Evolutionary conservation across 2,888 invertebrate species (phyloP), one percentile per base, ranked within the genome.

Genomic region (Scaeva pyrastri): DNA sequence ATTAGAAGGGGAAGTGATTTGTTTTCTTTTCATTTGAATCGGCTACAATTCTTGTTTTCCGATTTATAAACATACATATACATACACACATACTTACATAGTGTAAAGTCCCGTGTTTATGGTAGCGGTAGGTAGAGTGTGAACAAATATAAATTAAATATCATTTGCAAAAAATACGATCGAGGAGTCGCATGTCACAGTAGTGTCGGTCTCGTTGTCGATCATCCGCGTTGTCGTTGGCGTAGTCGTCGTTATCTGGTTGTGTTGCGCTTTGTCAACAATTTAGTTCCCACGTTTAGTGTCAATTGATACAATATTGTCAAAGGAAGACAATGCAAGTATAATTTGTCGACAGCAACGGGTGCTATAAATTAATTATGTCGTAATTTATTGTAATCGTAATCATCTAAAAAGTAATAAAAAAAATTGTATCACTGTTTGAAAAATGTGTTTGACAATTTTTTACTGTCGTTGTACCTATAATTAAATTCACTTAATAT

Each of bases 201-300:
- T 31, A 31, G 31, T 7, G 31, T 31, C 8, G 31, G 8, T n/a
- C n/a, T n/a, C n/a, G n/a, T n/a, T 31, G 31, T 31, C 31, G 31
- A 31, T 31, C 31, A 8, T 31, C 2, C n/a, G n/a, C n/a, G n/a
- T n/a, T n/a, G 26, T 52, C 48, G 58, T 52, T 56, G 56, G 79
- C 71, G 79, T 31, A 31, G 7, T 3, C 56, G 4, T 36, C 2
- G 31, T 19, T 8, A 45, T 64, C 11, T 68, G 26, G 73, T 7
- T 43, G 16, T 56, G 14, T 50, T 31, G n/a, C 43, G 26, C 64
- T 16, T 56, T 8, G 45, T 26, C 56, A 21, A 56, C 56, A 55
- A 56, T 78, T 86, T 50, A 82, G 81, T 82, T 66, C 50, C 50
- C 70, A 74, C 60, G 71, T 50, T 74, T 70, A 86, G 82, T 81